Evolutionary conservation across 2,113 vertebrate genomes (phyloP).

Genomic region (Colaptes auratus): DNA sequence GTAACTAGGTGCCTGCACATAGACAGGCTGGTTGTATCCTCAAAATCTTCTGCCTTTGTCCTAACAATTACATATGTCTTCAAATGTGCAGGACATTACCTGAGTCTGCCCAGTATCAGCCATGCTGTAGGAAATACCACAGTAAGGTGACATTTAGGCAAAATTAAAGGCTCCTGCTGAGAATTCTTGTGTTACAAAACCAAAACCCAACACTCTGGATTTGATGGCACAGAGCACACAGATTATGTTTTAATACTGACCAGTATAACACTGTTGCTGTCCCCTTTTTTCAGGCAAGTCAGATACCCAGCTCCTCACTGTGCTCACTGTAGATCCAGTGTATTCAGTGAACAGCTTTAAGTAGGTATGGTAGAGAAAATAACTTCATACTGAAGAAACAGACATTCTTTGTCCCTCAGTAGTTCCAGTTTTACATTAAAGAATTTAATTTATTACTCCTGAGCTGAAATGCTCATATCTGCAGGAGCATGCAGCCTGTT

Average conservation of each 20-base stretch:
- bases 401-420: neutral
- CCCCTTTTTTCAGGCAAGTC: neutral
- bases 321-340: neutral
- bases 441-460: neutral
- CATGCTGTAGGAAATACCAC: neutral
- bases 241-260: neutral
- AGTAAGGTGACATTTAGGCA: neutral
- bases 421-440: neutral
- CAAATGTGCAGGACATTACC: neutral
- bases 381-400: neutral
- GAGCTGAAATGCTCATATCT: accelerated
- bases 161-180: neutral
- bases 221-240: neutral
- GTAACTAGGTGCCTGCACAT: accelerated
- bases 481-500: neutral
- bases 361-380: neutral
- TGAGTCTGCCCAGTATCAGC: neutral
- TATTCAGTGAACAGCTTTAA: neutral
- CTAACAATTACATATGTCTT: neutral
- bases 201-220: neutral
- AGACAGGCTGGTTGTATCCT: neutral
- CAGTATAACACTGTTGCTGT: neutral
- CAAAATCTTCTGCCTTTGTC: neutral
- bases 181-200: neutral
- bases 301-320: neutral